Evolutionary conservation across 1,140 invertebrate species (phyloP).

Genomic region (Andrena cerasifolii): DNA sequence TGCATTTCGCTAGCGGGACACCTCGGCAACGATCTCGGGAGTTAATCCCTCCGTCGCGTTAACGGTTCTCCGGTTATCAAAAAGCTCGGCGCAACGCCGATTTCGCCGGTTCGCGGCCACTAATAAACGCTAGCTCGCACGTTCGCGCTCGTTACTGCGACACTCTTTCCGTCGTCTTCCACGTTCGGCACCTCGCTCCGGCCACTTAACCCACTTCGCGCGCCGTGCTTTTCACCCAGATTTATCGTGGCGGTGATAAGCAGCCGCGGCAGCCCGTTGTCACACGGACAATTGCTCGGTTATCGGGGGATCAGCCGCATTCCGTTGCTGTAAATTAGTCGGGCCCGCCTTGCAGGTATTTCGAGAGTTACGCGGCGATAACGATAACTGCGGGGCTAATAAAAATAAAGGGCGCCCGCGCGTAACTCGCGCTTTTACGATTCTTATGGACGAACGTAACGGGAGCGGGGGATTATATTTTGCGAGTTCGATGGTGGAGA

Average conservation of each 20-base stretch:
- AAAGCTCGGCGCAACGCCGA: no score
- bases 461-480: neutral
- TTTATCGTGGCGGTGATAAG: slow-evolving; percentile 7
- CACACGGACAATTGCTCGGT: neutral
- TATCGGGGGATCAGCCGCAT: neutral
- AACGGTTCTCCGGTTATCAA: no score
- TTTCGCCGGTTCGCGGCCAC: no score
- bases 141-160: neutral
- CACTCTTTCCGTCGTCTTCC: neutral
- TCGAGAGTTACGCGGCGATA: neutral
- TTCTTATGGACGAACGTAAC: no score
- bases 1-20: neutral
- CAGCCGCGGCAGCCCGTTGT: neutral
- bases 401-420: neutral
- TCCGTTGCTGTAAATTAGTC: neutral
- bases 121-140: no score
- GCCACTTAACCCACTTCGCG: slow-evolving; percentile 16
- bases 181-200: neutral
- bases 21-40: no score
- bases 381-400: neutral
- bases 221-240: neutral
- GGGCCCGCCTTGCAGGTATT: neutral
- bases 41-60: slow-evolving; percentile 24
- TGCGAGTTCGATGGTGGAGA: neutral
- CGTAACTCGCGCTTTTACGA: neutral